These are phyloP conservation scores for Aurelia aurita DNA, from an alignment of 30 jellyfish, hydroid and myxozoan genomes.

Conservation along the genomic window DNA sequence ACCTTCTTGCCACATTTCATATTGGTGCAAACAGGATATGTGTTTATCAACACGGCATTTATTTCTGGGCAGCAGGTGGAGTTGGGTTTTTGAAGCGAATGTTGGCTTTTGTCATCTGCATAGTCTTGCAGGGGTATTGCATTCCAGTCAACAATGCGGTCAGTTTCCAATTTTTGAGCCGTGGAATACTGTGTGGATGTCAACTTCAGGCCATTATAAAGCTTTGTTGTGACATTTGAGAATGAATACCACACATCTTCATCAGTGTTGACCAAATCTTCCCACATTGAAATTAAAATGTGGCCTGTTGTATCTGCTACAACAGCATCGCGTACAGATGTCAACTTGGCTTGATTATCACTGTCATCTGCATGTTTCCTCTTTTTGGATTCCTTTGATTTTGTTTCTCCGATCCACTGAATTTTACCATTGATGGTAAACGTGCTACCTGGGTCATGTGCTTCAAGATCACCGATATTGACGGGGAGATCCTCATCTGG, in stretches of 20 bases:
- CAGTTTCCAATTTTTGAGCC: not conserved
- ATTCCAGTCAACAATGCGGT: not conserved
- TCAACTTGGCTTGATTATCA: no score
- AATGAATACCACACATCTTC: slow-evolving; percentile 28
- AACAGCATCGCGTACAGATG: slow-evolving; percentile 7
- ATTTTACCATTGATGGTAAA: not conserved
- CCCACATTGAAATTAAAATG: slow-evolving; percentile 27
- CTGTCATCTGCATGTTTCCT: no score
- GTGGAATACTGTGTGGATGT: not conserved
- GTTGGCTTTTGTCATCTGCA: no score
- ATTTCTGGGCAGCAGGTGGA: not conserved
- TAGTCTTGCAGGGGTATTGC: not conserved
- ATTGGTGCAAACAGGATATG: not conserved
- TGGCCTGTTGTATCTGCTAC: slow-evolving; percentile 29
- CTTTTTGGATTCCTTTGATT: not conserved
- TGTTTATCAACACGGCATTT: not conserved
- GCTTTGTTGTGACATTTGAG: not conserved
- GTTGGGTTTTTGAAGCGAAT: no score
- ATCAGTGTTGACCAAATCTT: not conserved
- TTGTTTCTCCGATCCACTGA: slow-evolving; percentile 9
- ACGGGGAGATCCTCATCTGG: not conserved
- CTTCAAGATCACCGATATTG: not conserved
- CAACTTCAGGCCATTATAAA: not conserved
- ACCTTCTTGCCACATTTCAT: not conserved
- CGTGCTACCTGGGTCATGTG: not conserved